A percentile compares a stretch with the other conserved stretches of the same genome.
Evolutionary conservation across 2,888 invertebrate species (phyloP).

Genomic region (Sesamia inferens): DNA sequence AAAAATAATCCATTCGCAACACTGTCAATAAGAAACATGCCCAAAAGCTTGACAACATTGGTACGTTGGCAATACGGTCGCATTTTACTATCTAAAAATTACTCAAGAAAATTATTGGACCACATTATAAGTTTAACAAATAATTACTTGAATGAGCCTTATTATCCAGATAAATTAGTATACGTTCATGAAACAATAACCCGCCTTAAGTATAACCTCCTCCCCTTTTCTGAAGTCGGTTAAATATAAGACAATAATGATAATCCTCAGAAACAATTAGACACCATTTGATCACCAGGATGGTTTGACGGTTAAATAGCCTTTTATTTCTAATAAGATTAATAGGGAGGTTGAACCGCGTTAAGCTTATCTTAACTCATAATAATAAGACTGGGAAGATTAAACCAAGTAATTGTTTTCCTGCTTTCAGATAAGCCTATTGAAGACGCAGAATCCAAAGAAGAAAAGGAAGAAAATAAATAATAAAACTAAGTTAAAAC

Average conservation of each 20-base stretch:
- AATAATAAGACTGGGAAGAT: neutral
- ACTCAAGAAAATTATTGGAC: too few relatives aligned
- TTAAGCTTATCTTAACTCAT: neutral
- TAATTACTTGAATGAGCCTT: neutral
- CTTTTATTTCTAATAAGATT: neutral
- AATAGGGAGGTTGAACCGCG: neutral
- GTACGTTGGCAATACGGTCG: too few relatives aligned
- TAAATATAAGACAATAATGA: neutral
- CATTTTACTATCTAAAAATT: too few relatives aligned
- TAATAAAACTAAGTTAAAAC: neutral
- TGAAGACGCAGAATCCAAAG: conserved; percentile 15
- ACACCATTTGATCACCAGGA: neutral
- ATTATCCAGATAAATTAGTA: neutral
- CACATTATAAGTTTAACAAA: neutral
- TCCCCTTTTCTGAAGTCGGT: neutral
- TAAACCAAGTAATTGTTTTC: neutral
- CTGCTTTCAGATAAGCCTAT: conserved; percentile 28
- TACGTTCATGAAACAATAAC: neutral
- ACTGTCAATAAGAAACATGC: too few relatives aligned
- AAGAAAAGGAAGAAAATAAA: conserved; percentile 12
- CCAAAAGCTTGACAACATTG: too few relatives aligned
- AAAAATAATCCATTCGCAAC: too few relatives aligned
- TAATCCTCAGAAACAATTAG: neutral
- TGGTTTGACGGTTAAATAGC: neutral
- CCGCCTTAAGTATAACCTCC: neutral